Evolutionary conservation across 2,113 vertebrate species (phyloP), one percentile per base, ranked within the genome.

Genomic region (Tetrao urogallus): DNA sequence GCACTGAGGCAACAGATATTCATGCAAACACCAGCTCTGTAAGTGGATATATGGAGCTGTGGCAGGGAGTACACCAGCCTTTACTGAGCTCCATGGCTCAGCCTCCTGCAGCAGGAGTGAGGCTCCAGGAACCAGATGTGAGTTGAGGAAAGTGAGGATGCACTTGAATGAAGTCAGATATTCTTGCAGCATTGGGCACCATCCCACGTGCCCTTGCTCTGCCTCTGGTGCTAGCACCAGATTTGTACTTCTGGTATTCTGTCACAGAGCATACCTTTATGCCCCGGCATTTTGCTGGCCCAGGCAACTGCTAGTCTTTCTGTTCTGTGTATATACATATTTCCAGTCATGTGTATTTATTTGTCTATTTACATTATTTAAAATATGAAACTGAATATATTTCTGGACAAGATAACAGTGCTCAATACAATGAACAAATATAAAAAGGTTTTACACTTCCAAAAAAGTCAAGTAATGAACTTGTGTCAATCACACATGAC

Each of bases 61-160:
- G 71, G 87, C 89, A 79, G 57, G 54, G 43, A 88, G 43, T 40
- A 45, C 70, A 76, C 43, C 48, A 73, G 63, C 15, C 54, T 91
- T 75, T 40, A 12, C 82, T 58, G 54, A 54, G 70, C 43, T 72
- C 15, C 5, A n/a, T 85, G 89, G 47, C 84, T 48, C 58, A 69
- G 40, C n/a, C 32, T 85, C 10, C 48, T 50, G 54, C 61, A 65
- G 0, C 13, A 27, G 70, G 5, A 84, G 4, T 61, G 20, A 5
- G 79, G 40, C 48, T 48, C 58, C 3, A 2, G 70, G 34, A 17
- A n/a, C 76, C 76, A 86, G 69, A 76, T 73, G 93, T 1, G 0
- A 87, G 66, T 30, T 1, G 3, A 38, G 43, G 57, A 47, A 74
- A 67, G 57, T 42, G 47, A 64, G 60, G 30, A 50, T 0, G 6